A percentile compares a stretch with the other conserved stretches of the same genome.
Conservation (phyloP, 2,113 vertebrate genomes). For the Cyanistes caeruleus region DNA sequence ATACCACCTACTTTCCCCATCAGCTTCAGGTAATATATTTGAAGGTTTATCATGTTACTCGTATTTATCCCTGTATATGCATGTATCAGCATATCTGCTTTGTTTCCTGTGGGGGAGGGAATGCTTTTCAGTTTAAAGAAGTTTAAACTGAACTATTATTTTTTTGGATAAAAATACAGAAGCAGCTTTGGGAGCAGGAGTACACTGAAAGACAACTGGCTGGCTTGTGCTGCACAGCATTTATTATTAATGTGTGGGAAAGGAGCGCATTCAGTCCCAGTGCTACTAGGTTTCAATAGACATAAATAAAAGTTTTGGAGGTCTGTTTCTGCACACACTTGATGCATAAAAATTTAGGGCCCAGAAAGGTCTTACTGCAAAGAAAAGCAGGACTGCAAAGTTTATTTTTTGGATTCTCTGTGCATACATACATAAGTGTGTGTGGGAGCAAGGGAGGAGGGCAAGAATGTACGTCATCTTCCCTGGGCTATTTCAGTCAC, state of each 20-base stretch:
- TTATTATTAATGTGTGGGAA: not conserved
- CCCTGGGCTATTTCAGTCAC: not conserved
- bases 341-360: not conserved
- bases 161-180: not conserved
- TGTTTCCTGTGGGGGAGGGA: not conserved
- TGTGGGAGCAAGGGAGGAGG: not conserved
- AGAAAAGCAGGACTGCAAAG: not conserved
- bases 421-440: not conserved
- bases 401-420: not conserved
- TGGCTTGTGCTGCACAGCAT: not conserved
- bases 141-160: not conserved
- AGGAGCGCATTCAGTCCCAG: not conserved
- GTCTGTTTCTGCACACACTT: not conserved
- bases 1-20: not conserved
- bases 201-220: not conserved
- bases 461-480: not conserved
- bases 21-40: not conserved
- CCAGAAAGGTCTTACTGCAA: not conserved
- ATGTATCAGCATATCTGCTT: not conserved
- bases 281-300: not conserved
- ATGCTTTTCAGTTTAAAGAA: not conserved
- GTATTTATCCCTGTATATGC: not conserved
- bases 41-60: not conserved
- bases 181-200: not conserved
- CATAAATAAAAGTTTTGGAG: not conserved